Conservation (phyloP, 2,888 invertebrate species). For the Hypolimnas misippus region DNA sequence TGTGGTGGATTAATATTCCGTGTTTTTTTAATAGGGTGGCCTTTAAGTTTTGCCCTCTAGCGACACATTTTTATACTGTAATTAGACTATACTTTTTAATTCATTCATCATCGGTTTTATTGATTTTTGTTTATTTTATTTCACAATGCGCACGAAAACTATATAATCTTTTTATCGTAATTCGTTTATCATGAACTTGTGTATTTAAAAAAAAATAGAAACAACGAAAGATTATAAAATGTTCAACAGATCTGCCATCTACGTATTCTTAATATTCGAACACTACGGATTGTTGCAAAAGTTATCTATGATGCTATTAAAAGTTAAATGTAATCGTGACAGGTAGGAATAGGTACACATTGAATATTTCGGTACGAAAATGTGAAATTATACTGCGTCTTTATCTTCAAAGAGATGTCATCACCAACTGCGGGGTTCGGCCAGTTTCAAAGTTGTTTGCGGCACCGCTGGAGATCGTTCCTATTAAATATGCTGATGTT, state of each 20-base stretch:
- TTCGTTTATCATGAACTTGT: too few relatives aligned
- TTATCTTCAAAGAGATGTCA: conserved; percentile 84
- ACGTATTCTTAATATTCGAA: background rate
- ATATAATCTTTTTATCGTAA: too few relatives aligned
- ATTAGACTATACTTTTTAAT: too few relatives aligned
- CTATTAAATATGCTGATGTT: conserved; percentile 71
- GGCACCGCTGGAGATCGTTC: conserved; percentile 67
- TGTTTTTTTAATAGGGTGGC: too few relatives aligned
- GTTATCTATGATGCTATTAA: conserved; percentile 63
- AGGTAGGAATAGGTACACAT: conserved; percentile 71
- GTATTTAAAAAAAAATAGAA: too few relatives aligned
- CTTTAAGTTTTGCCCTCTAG: too few relatives aligned
- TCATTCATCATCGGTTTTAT: too few relatives aligned
- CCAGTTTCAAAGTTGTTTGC: conserved; percentile 78
- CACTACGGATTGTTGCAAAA: conserved; percentile 48
- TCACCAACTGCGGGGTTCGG: conserved; percentile 71
- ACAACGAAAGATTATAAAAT: too few relatives aligned
- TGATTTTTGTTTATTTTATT: too few relatives aligned
- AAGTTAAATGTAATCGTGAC: conserved; percentile 76
- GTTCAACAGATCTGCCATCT: background rate
- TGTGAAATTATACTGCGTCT: conserved; percentile 81
- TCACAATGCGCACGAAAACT: background rate
- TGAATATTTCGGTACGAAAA: conserved; percentile 73
- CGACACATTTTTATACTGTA: too few relatives aligned
- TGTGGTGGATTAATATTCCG: too few relatives aligned